Base-by-base conservation (phyloP, 2,797 vertebrate species). In the Chrosomus eos region DNA sequence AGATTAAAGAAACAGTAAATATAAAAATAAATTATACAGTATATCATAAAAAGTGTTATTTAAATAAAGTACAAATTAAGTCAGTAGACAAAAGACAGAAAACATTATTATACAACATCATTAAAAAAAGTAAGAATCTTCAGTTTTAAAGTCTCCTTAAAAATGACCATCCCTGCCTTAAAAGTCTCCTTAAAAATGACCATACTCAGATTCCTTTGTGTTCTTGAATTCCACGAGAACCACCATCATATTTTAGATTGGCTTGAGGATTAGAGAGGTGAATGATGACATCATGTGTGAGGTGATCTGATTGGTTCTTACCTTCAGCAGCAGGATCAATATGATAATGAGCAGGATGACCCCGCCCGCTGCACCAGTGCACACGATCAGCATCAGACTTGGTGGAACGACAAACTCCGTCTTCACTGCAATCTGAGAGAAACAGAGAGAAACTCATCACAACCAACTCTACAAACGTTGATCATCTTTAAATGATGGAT, bases 291-390 rank as follows among this genome's bases (percentile, higher is more conserved):
- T 33, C 45, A 55, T 7, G 21, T 55, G 19, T 81, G 67, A 60
- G 40, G 28, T n/a, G n/a, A 74, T n/a, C 28, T 55, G 66, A 76
- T 60, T 3, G 33, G 26, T 21, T 83, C 88, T 91, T 67, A 95
- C 94, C 92, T 91, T 94, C 14, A 55, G 84, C 91, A 94, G 89
- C 75, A 93, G 60, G 76, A 92, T 0, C 8, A 89, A 66, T 33
- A 93, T 36, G 14, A 95, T 86, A 58, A 94, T 13, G 33, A 95
- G 45, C 13, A 94, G 36, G 1, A 93, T 5, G 3, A 95, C 0
- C n/a, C 94, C 94, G 3, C 89, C 0, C 26, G 3, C 87, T 7
- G 0, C 84, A 55, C 93, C 94, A 45, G 86, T 92, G 16, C 1
- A 0, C 13, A 81, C 86, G 26, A 94, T 93, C 81, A 87, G 28